Evolutionary conservation across 2,797 vertebrate species (phyloP).

Genomic region (Gallinago nigripennis): DNA sequence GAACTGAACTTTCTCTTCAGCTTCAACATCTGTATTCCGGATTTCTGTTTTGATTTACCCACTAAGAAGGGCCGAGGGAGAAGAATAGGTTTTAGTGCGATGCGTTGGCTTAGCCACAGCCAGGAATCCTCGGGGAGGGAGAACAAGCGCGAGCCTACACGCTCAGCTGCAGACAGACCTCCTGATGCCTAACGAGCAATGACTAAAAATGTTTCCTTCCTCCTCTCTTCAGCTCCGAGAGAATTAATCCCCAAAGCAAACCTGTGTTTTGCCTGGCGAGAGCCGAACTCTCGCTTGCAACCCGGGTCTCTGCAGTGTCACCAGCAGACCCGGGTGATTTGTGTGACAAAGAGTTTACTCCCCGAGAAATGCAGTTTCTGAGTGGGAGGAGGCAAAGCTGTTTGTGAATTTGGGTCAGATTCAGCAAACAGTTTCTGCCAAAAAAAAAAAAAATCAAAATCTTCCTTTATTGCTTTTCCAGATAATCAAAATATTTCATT

Average conservation of each 20-base stretch:
- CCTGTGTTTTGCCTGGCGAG: constrained; percentile 27
- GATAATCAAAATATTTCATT: constrained; percentile 3
- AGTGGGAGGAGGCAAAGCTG: constrained; percentile 34
- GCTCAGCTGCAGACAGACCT: neutral
- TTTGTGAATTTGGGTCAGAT: constrained; percentile 40
- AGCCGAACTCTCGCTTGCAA: neutral
- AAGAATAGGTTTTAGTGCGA: neutral
- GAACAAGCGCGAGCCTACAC: neutral
- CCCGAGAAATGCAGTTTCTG: neutral
- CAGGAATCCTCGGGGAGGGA: neutral
- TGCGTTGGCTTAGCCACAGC: neutral
- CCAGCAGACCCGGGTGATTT: neutral
- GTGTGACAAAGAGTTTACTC: constrained; percentile 15
- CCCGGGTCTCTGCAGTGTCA: neutral
- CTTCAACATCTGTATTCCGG: neutral
- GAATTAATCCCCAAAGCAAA: neutral
- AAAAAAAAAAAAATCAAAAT: neutral
- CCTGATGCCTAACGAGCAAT: neutral
- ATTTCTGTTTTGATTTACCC: neutral
- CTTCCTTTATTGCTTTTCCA: neutral
- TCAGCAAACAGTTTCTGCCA: neutral
- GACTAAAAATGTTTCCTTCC: neutral
- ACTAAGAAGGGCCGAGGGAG: neutral
- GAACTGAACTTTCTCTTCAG: neutral
- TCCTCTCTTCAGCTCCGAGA: neutral